Conservation (phyloP, 1,140 invertebrate species). For the Cataglyphis hispanica region DNA sequence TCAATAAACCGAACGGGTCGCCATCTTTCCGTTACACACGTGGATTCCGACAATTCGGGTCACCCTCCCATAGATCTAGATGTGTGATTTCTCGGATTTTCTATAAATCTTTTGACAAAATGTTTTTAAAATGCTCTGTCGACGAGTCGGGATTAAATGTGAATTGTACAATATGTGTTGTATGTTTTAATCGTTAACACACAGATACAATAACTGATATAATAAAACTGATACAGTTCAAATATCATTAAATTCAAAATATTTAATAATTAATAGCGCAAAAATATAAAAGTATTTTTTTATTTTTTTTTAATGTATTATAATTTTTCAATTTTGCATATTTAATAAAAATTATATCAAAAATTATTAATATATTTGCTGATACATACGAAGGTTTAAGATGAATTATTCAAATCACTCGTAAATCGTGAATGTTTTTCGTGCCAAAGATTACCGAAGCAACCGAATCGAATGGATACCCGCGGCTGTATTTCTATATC, state of each 20-base stretch:
- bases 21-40: constrained; percentile 34
- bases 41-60: constrained; percentile 32
- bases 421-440: constrained; percentile 22
- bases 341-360: not conserved
- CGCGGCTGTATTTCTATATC: constrained; percentile 48
- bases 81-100: constrained; percentile 33
- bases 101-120: constrained; percentile 50
- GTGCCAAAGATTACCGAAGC: constrained; percentile 40
- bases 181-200: not conserved
- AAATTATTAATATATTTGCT: not conserved
- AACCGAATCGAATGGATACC: constrained; percentile 5
- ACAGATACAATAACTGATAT: not conserved
- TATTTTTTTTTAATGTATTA: not conserved
- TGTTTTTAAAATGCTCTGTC: constrained; percentile 9
- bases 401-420: constrained; percentile 31
- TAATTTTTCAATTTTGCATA: not conserved
- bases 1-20: constrained; percentile 51
- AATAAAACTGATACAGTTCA: not conserved
- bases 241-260: not conserved
- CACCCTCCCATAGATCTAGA: constrained; percentile 48
- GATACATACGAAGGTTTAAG: not conserved
- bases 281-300: not conserved
- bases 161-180: not conserved
- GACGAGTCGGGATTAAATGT: not conserved
- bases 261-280: not conserved